phyloP scores from a whole-genome alignment of 2,888 invertebrate genomes.

The Clunio marinus region DNA sequence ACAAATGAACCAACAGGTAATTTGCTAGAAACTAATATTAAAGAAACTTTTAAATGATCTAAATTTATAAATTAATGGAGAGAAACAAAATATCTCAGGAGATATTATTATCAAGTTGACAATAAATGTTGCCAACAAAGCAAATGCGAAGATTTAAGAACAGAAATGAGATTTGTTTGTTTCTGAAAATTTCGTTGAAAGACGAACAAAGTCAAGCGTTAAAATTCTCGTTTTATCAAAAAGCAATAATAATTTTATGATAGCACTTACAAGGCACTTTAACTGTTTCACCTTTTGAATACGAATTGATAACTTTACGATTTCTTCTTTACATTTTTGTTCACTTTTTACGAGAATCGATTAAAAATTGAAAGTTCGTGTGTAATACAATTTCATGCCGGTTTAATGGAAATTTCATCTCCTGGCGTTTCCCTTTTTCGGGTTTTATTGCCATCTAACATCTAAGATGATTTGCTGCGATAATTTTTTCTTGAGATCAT shows the following conservation, averaged over 20 bases:
- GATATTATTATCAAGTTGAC: too few species aligned
- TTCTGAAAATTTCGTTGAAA: too few species aligned
- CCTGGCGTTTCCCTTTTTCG: not conserved
- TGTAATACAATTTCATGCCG: not conserved
- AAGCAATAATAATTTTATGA: constrained; percentile 11
- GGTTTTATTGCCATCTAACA: not conserved
- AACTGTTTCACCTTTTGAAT: not conserved
- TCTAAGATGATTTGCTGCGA: constrained; percentile 1
- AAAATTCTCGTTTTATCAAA: constrained; percentile 10
- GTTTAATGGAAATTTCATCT: not conserved
- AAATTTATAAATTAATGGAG: not conserved
- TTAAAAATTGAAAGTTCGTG: not conserved
- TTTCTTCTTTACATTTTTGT: not conserved
- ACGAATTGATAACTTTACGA: constrained; percentile 20
- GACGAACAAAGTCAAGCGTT: too few species aligned
- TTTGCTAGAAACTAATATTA: not conserved
- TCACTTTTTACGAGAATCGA: constrained; percentile 18
- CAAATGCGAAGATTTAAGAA: too few species aligned
- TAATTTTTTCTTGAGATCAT: constrained; percentile 16
- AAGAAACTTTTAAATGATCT: not conserved
- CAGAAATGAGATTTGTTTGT: too few species aligned
- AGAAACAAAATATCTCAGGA: not conserved
- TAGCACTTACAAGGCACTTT: not conserved
- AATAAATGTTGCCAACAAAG: too few species aligned
- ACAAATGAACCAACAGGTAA: constrained; percentile 1